Evolutionary conservation across 2,888 invertebrate species (phyloP).

Genomic region (Orthosia gothica): DNA sequence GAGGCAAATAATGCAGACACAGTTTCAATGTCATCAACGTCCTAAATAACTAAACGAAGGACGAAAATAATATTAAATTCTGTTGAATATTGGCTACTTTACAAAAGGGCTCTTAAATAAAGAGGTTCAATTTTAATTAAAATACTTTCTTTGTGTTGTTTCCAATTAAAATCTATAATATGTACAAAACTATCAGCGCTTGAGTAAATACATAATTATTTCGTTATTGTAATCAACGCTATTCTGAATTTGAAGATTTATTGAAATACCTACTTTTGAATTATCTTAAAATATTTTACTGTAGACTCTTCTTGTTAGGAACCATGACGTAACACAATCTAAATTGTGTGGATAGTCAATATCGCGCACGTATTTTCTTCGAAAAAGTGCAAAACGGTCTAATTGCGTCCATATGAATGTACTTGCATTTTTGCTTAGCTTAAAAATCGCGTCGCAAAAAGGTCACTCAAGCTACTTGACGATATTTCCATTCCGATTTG

Average conservation of each 20-base stretch:
- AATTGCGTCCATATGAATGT: too few relatives aligned
- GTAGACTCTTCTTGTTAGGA: neutral
- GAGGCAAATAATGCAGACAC: neutral
- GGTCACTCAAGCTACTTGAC: neutral
- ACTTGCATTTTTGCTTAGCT: too few relatives aligned
- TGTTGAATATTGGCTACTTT: conserved; percentile 5
- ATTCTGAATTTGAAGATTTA: conserved; percentile 13
- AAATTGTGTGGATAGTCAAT: too few relatives aligned
- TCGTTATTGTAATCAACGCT: conserved; percentile 42
- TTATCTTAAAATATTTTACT: neutral
- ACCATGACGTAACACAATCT: too few relatives aligned
- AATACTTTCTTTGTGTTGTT: conserved; percentile 48
- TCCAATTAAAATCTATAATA: conserved; percentile 36
- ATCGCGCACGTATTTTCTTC: too few relatives aligned
- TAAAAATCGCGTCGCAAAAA: too few relatives aligned
- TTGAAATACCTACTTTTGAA: neutral
- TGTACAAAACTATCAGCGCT: conserved; percentile 39
- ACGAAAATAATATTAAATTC: conserved; percentile 20
- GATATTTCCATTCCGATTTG: neutral
- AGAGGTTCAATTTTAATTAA: conserved; percentile 45
- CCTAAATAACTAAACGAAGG: neutral
- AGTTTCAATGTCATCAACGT: neutral
- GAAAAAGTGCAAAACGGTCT: too few relatives aligned
- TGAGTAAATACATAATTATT: conserved; percentile 35
- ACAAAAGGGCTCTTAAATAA: too few relatives aligned